Evolutionary conservation across 2,888 invertebrate genomes (phyloP).

Genomic region (Hylaea fasciaria): DNA sequence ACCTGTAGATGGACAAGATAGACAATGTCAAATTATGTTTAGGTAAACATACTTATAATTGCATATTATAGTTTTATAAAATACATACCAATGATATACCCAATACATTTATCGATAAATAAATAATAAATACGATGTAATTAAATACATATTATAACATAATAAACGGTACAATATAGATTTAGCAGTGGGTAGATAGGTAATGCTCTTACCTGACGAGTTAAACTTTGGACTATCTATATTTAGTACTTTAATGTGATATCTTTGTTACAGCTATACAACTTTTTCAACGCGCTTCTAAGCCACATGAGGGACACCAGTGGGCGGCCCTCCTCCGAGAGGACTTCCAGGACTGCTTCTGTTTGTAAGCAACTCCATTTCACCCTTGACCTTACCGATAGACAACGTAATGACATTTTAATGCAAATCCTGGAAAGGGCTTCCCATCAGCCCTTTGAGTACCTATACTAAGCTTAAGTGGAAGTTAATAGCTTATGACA

Average conservation of each 20-base stretch:
- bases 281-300: conserved; percentile 96
- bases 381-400: conserved; percentile 14
- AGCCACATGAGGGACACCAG: conserved; percentile 92
- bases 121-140: too few species aligned
- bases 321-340: conserved; percentile 85
- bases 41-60: too few species aligned
- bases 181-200: too few species aligned
- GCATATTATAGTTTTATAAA: too few species aligned
- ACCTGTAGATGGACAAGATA: too few species aligned
- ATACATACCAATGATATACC: too few species aligned
- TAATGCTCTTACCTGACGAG: too few species aligned
- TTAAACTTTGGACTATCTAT: too few species aligned
- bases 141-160: too few species aligned
- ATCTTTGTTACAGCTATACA: conserved; percentile 90
- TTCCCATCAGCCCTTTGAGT: not conserved
- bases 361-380: conserved; percentile 60
- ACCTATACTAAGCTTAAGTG: not conserved
- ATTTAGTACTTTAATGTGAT: not conserved
- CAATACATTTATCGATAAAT: too few species aligned
- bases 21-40: too few species aligned
- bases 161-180: too few species aligned
- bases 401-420: conserved; percentile 1
- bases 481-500: not conserved
- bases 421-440: conserved; percentile 3
- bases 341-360: conserved; percentile 87